Evolutionary conservation across 53 echinoderm and acorn worm genomes (phyloP).

Genomic region (Crossaster papposus): DNA sequence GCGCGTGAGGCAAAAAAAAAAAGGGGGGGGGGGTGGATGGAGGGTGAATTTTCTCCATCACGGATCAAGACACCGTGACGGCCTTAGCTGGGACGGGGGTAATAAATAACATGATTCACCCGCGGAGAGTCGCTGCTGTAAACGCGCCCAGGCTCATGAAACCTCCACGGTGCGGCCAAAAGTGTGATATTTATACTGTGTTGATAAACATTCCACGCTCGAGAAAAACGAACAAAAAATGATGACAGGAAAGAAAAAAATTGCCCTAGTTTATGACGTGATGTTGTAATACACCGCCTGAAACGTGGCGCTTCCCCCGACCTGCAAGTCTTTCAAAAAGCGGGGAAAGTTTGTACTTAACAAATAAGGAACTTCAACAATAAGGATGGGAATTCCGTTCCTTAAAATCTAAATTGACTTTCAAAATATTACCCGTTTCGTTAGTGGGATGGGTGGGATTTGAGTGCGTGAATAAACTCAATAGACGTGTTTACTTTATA

Average conservation of each 20-base stretch:
- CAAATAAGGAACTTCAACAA: no score
- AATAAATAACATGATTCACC: constrained; percentile 64
- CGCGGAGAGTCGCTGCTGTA: background rate
- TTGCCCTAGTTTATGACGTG: background rate
- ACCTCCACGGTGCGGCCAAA: background rate
- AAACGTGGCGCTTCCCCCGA: no score
- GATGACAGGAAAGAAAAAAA: background rate
- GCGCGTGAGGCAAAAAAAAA: background rate
- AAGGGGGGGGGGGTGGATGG: background rate
- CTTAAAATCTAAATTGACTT: no score
- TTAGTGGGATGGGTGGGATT: no score
- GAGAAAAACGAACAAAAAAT: background rate
- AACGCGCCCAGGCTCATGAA: background rate
- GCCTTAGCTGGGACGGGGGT: background rate
- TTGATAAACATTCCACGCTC: constrained; percentile 58
- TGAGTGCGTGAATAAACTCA: no score
- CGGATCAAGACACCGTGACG: constrained; percentile 54
- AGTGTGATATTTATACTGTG: constrained; percentile 55
- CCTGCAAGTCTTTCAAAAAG: no score
- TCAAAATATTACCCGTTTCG: no score
- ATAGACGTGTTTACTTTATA: no score
- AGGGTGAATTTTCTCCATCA: constrained; percentile 24
- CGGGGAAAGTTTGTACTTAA: no score
- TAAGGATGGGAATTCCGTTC: no score
- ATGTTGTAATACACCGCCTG: no score